These are phyloP conservation scores for Lepus oiostolus DNA, from an alignment of 2,797 vertebrate genomes.

Conservation along the genomic window DNA sequence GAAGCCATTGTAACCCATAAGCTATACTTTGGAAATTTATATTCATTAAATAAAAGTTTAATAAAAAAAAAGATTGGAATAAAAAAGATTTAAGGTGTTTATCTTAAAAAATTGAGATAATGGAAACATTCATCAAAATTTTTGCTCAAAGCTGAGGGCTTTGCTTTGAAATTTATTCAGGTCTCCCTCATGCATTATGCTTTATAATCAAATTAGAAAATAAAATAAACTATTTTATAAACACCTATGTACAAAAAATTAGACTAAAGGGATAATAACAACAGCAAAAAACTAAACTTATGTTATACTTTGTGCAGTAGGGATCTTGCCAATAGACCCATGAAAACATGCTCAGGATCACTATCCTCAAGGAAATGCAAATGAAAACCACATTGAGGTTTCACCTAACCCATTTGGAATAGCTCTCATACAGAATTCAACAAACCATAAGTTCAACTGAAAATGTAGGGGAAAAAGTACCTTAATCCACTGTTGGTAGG, in stretches of 20 bases:
- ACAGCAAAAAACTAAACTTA: neutral
- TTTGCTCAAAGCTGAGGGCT: neutral
- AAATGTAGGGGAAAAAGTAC: too few relatives aligned
- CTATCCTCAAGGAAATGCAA: too few relatives aligned
- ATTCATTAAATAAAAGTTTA: too few relatives aligned
- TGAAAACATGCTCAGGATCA: too few relatives aligned
- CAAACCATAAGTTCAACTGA: too few relatives aligned
- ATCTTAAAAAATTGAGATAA: conserved; percentile 32
- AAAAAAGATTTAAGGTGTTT: neutral
- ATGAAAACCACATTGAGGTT: too few relatives aligned
- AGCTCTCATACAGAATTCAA: too few relatives aligned
- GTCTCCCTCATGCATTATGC: neutral
- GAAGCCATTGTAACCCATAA: too few relatives aligned
- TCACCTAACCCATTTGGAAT: too few relatives aligned
- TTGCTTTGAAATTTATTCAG: neutral
- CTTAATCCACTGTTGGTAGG: too few relatives aligned
- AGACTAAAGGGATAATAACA: neutral
- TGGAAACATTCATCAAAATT: neutral
- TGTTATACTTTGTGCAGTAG: neutral
- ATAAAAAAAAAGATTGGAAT: too few relatives aligned
- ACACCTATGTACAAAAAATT: neutral
- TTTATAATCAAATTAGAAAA: neutral
- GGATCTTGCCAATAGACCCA: neutral
- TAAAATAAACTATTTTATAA: neutral
- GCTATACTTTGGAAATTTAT: too few relatives aligned